Conservation (phyloP, 2,888 invertebrate genomes). For the Lochmaea capreae region DNA sequence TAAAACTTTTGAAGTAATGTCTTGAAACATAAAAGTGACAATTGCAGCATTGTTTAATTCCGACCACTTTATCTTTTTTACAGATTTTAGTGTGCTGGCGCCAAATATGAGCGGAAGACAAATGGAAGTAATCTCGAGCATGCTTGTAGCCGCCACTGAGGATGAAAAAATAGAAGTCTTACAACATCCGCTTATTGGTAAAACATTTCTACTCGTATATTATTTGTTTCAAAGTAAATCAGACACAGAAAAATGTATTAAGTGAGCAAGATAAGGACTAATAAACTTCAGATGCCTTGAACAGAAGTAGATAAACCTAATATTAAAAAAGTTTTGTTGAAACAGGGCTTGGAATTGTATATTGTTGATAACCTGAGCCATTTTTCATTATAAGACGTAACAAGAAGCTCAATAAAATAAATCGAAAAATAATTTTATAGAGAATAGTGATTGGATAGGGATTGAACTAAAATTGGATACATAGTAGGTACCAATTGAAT, state of each 20-base stretch:
- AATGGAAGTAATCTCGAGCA: slow-evolving; percentile 64
- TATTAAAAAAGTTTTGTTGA: too few species aligned
- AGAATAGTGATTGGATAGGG: too few species aligned
- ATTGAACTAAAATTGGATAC: too few species aligned
- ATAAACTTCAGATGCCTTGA: too few species aligned
- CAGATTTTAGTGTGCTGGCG: slow-evolving; percentile 63
- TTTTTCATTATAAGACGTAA: too few species aligned
- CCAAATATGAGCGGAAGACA: slow-evolving; percentile 61
- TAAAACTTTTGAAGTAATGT: neutral
- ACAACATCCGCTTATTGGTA: slow-evolving; percentile 66
- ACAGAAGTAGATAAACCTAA: too few species aligned
- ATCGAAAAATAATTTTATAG: too few species aligned
- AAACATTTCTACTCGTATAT: slow-evolving; percentile 24
- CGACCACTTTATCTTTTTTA: slow-evolving; percentile 55
- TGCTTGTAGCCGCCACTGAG: slow-evolving; percentile 62
- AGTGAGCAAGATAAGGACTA: too few species aligned
- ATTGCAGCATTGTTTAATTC: slow-evolving; percentile 47
- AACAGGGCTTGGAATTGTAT: too few species aligned
- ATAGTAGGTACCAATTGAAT: too few species aligned
- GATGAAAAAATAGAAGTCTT: slow-evolving; percentile 63
- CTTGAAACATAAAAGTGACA: slow-evolving; percentile 2
- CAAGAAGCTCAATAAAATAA: too few species aligned
- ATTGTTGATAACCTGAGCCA: too few species aligned
- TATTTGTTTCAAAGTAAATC: neutral
- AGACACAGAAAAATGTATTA: neutral